These are phyloP conservation scores for Drymonia ruficornis DNA, from an alignment of 2,888 invertebrate species.

Conservation along the genomic window DNA sequence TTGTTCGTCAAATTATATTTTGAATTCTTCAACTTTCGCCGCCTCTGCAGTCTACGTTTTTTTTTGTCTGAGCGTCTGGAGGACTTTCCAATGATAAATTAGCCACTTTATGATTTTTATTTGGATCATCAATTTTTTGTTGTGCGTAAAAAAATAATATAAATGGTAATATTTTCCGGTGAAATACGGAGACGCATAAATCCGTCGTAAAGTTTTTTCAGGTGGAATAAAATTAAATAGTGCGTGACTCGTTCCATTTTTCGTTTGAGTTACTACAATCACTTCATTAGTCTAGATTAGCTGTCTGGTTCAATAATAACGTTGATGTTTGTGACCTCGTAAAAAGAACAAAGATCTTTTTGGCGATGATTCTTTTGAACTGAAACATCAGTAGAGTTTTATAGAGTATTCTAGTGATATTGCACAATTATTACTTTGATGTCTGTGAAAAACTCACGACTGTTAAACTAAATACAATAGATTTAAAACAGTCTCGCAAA, in stretches of 20 bases:
- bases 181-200: slow-evolving; percentile 15
- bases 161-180: slow-evolving; percentile 17
- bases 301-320: slow-evolving; percentile 19
- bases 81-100: slow-evolving; percentile 65
- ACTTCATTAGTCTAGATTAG: slow-evolving; percentile 18
- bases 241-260: slow-evolving; percentile 14
- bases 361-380: neutral
- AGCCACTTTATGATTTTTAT: slow-evolving; percentile 46
- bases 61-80: slow-evolving; percentile 49
- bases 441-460: neutral
- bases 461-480: too few species aligned
- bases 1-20: slow-evolving; percentile 43
- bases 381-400: slow-evolving; percentile 1
- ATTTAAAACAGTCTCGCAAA: too few species aligned
- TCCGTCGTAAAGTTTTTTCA: slow-evolving; percentile 22
- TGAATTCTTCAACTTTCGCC: slow-evolving; percentile 32
- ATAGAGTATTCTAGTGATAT: neutral
- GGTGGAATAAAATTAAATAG: slow-evolving; percentile 23
- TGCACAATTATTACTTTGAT: neutral
- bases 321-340: slow-evolving; percentile 12
- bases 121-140: slow-evolving; percentile 38
- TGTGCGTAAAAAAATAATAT: slow-evolving; percentile 23
- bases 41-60: slow-evolving; percentile 40
- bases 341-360: slow-evolving; percentile 4
- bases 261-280: slow-evolving; percentile 12